Conservation (phyloP, 2,888 invertebrate species). For the Pristionchus exspectatus region DNA sequence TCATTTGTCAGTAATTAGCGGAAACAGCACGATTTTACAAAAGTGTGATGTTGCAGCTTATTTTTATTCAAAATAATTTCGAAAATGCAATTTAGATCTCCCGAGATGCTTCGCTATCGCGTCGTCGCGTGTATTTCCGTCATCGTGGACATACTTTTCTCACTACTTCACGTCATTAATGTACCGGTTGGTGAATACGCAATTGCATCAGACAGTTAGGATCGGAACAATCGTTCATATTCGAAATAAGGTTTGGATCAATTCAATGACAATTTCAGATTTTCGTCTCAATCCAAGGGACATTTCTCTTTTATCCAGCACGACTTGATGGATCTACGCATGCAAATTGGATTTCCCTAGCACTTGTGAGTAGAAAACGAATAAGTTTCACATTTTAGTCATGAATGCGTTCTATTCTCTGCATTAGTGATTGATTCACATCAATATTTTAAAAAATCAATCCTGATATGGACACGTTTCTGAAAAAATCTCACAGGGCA, state of each 20-base stretch:
- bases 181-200: neutral
- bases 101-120: neutral
- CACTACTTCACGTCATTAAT: neutral
- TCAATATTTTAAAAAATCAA: neutral
- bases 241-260: too few relatives aligned
- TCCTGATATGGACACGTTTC: neutral
- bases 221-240: too few relatives aligned
- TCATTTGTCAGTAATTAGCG: too few relatives aligned
- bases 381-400: neutral
- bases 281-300: constrained; percentile 26
- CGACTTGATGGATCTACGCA: neutral
- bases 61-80: too few relatives aligned
- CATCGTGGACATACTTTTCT: neutral
- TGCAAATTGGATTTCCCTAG: neutral
- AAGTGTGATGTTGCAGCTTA: too few relatives aligned
- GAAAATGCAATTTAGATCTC: neutral
- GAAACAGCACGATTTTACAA: too few relatives aligned
- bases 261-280: neutral
- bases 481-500: too few relatives aligned
- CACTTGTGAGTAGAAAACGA: neutral
- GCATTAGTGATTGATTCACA: neutral
- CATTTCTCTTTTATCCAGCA: constrained; percentile 17
- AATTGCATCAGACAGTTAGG: neutral
- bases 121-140: neutral
- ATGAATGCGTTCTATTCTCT: neutral